Evolutionary conservation across 2,888 invertebrate genomes (phyloP), one percentile per base, ranked within the genome.

Genomic region (Plagodis dolabraria): DNA sequence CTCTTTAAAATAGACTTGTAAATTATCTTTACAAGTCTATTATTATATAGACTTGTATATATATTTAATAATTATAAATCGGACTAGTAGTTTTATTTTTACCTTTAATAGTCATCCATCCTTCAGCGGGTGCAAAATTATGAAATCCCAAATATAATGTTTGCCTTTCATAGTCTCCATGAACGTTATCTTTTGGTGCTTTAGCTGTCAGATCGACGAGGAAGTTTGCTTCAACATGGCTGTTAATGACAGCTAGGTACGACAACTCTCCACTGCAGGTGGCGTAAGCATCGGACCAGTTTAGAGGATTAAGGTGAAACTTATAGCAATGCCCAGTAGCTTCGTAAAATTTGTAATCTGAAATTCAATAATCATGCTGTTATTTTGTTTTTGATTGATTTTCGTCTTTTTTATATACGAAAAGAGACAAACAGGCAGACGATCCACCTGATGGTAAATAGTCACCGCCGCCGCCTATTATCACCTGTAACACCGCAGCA

Each of bases 191-290:
- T 51, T 82, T 85, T 0, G 79, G 72, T 0, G 81, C 74, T 7
- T 69, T 58, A 0, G 58, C 70, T 2, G 82, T 81, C n/a, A 85
- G 38, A 6, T 80, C 74, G 4, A 74, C 74, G 2, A 87, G 61
- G 33, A 72, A 61, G 2, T 79, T 67, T 0, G 82, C 82, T 57
- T 89, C 88, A 0, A 60, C 61, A 38, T 83, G 73, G 10, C 74
- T 81, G 57, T 88, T 82, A 38, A 86, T 77, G 10, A 89, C 72
- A 6, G 86, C 85, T 22, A 89, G 63, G 60, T 85, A 82, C 0
- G 85, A 85, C 52, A 80, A 80, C 57, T 89, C 89, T 0, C 79
- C 76, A 33, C 70, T 72, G 64, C 91, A 91, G 4, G 75, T 66
- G 0, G 72, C 69, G 38, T 77, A 77, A 0, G 89, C 89, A 0